A percentile compares a stretch with the other conserved stretches of the same genome.
phyloP scores from a whole-genome alignment of 2,797 vertebrate species.

The Lepidocolaptes lacrymiger region DNA sequence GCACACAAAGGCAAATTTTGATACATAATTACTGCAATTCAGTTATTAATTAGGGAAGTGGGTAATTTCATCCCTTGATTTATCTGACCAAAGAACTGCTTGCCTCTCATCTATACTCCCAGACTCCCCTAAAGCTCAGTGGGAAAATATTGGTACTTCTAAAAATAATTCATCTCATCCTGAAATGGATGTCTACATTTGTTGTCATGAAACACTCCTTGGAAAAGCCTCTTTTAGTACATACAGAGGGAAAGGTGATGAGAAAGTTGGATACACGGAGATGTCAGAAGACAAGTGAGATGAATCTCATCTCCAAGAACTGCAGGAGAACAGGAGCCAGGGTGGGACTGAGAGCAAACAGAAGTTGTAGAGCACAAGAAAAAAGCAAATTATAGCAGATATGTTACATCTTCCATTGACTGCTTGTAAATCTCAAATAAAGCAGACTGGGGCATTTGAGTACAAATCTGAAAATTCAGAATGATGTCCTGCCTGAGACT shows the following conservation, averaged over 20 bases:
- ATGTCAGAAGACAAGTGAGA: neutral
- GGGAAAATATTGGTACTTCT: neutral
- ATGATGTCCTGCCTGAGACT: neutral
- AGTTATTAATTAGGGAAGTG: neutral
- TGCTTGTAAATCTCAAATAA: neutral
- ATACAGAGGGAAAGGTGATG: neutral
- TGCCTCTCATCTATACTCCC: neutral
- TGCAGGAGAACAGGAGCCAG: neutral
- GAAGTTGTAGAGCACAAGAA: neutral
- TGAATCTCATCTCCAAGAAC: neutral
- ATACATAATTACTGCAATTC: neutral
- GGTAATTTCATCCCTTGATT: neutral
- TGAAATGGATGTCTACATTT: neutral
- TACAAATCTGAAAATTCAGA: neutral
- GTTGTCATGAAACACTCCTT: neutral
- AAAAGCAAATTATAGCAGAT: neutral
- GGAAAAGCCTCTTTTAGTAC: neutral
- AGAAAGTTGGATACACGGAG: neutral
- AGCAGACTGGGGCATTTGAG: neutral
- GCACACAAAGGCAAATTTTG: neutral
- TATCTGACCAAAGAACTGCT: neutral
- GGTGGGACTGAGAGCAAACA: neutral
- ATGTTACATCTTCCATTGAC: neutral
- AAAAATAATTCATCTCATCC: neutral
- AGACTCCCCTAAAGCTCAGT: neutral